phyloP scores from a whole-genome alignment of 1,140 invertebrate species.

The Lordiphosa stackelbergi region DNA sequence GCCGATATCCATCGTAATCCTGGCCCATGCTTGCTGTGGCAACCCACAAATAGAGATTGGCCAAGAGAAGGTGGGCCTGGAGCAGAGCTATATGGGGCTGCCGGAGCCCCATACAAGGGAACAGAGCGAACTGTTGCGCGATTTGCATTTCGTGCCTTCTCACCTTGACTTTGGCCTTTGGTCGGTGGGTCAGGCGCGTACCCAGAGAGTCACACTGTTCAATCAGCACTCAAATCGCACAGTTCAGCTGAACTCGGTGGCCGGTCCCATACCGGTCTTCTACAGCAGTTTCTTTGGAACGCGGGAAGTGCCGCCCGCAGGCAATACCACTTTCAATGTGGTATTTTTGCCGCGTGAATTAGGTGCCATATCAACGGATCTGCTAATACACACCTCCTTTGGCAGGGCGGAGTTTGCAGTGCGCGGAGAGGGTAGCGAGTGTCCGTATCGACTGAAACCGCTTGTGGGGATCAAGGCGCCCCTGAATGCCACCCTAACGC shows the following conservation, averaged over 20 bases:
- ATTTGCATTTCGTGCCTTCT: constrained; percentile 64
- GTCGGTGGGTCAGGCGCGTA: constrained; percentile 88
- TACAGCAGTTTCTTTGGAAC: constrained; percentile 95
- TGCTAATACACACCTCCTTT: constrained; percentile 95
- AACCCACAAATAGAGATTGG: neutral
- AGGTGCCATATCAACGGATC: constrained; percentile 90
- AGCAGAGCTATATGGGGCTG: constrained; percentile 46
- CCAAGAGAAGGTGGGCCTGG: constrained; percentile 28
- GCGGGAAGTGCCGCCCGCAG: constrained; percentile 92
- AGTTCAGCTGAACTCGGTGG: constrained; percentile 91
- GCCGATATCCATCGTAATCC: constrained; percentile 19
- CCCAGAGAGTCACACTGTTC: constrained; percentile 87
- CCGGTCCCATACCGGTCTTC: constrained; percentile 91
- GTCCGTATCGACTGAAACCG: constrained; percentile 92
- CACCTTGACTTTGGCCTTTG: constrained; percentile 79
- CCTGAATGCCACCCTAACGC: constrained; percentile 92
- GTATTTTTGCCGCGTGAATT: constrained; percentile 95
- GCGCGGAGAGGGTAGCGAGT: constrained; percentile 88
- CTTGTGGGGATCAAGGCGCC: constrained; percentile 93
- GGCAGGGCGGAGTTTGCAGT: constrained; percentile 89
- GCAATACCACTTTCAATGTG: constrained; percentile 96
- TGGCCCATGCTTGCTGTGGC: constrained; percentile 4
- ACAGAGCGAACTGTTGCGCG: constrained; percentile 53
- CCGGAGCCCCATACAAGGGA: constrained; percentile 47
- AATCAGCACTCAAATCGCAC: constrained; percentile 86